A percentile compares a stretch with the other conserved stretches of the same genome.
phyloP scores from a whole-genome alignment of 2,888 invertebrate genomes.

The Orchesella flavescens region DNA sequence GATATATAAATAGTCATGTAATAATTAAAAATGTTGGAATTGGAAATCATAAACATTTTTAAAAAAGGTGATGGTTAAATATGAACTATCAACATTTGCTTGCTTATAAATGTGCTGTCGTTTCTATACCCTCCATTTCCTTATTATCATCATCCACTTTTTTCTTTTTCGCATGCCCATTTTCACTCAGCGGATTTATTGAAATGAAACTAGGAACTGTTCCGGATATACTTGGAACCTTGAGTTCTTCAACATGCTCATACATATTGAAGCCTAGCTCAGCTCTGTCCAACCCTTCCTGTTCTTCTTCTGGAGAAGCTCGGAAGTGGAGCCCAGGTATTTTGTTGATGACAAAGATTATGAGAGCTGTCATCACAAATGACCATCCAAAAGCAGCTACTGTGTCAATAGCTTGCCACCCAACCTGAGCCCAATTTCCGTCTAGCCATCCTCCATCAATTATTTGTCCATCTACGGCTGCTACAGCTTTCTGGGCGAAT shows the following conservation, averaged over 20 bases:
- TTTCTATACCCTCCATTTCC: constrained; percentile 18
- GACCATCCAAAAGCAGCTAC: constrained; percentile 65
- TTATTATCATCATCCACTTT: constrained; percentile 33
- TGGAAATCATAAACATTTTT: background rate
- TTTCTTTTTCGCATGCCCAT: constrained; percentile 42
- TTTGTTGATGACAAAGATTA: constrained; percentile 67
- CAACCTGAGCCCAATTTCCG: constrained; percentile 68
- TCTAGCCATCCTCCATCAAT: constrained; percentile 70
- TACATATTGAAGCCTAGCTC: constrained; percentile 68
- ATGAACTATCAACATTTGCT: too few relatives aligned
- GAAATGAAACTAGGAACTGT: constrained; percentile 55
- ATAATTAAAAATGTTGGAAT: background rate
- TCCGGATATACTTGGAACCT: constrained; percentile 23
- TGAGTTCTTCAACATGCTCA: constrained; percentile 66
- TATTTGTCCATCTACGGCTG: constrained; percentile 65
- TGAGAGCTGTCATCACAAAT: constrained; percentile 65
- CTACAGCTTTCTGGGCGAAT: constrained; percentile 68
- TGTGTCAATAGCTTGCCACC: constrained; percentile 64
- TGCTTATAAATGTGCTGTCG: constrained; percentile 47
- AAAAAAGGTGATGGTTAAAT: too few relatives aligned
- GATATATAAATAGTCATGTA: too few relatives aligned
- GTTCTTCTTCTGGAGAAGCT: constrained; percentile 64
- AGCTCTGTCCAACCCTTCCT: constrained; percentile 65
- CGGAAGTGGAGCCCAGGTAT: constrained; percentile 69
- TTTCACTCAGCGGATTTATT: constrained; percentile 51